Base-by-base conservation (phyloP, 2,888 invertebrate genomes). In the Coelogynopora nodosa region DNA sequence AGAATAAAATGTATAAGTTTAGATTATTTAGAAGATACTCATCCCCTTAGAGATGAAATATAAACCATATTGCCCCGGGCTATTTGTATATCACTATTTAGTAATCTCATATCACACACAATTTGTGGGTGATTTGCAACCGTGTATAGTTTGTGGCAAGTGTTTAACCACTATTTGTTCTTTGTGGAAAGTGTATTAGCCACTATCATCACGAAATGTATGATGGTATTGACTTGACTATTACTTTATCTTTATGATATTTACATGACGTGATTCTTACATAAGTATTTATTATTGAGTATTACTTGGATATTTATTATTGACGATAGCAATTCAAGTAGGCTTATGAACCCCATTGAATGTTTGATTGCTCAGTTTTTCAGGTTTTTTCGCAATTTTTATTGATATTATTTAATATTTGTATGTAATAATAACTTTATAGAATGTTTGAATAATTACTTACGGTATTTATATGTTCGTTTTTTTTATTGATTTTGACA, bases 231-330 rank as follows among this genome's bases (percentile, higher is more conserved):
- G 74, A 13, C 5, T 74, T 74, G 74, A 74, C 18, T 74, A 49
- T 49, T 49, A 18, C 49, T 49, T 74, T 74, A 2, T 74, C 74
- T 18, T 49, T 10, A 49, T 49, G 18, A 49, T 18, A 49, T 10
- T 49, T 49, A 49, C 49, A 74, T 74, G 27, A 74, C 74, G 5
- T 74, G 74, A 74, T 23, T 74, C 74, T 74, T 74, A 74, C 74
- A 74, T 74, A 74, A 74, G 74, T 74, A 74, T 74, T 74, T 74
- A 74, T 74, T 74, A 26, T 74, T 74, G 74, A 74, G 74, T 74
- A 74, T 5, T 74, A 74, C 18, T 13, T 23, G 74, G 5, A 74
- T 26, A 74, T 74, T 13, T 5, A 23, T 74, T 74, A 74, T 74
- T 74, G 74, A 74, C 74, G 5, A 74, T 74, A n/a, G 23, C 74